A percentile compares a stretch with the other conserved stretches of the same genome.
Evolutionary conservation across 2,888 invertebrate genomes (phyloP).

Genomic region (Latrodectus elegans): DNA sequence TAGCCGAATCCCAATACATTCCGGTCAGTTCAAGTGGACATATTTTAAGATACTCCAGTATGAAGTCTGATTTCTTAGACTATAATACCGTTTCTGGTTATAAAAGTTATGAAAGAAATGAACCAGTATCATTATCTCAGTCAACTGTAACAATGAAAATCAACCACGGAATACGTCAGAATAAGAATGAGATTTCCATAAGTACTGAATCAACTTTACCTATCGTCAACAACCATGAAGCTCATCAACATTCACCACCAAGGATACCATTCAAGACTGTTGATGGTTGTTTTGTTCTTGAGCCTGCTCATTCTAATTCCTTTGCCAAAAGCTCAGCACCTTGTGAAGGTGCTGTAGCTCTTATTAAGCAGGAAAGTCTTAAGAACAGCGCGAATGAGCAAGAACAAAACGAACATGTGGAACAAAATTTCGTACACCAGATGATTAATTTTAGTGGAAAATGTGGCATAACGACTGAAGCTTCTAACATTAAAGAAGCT

Average conservation of each 20-base stretch:
- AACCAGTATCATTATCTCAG: background rate
- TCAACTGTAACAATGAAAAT: background rate
- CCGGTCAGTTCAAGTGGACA: slow-evolving; percentile 1
- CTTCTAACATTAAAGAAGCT: background rate
- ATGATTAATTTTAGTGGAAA: slow-evolving; percentile 18
- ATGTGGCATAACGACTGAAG: background rate
- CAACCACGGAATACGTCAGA: background rate
- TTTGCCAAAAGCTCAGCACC: slow-evolving; percentile 19
- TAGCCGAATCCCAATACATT: slow-evolving; percentile 36
- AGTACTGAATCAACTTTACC: background rate
- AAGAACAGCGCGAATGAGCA: background rate
- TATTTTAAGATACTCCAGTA: background rate
- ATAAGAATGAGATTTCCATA: background rate
- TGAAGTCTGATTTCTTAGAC: slow-evolving; percentile 13
- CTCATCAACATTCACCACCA: slow-evolving; percentile 55
- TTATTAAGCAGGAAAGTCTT: slow-evolving; percentile 33
- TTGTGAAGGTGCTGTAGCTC: slow-evolving; percentile 42
- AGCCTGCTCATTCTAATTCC: slow-evolving; percentile 57
- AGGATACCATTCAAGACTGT: slow-evolving; percentile 25
- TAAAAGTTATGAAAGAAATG: background rate
- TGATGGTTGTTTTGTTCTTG: slow-evolving; percentile 31
- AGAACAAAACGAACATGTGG: background rate
- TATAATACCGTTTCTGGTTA: slow-evolving; percentile 13
- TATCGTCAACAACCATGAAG: slow-evolving; percentile 51
- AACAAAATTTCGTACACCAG: background rate